A percentile compares a stretch with the other conserved stretches of the same genome.
phyloP scores from a whole-genome alignment of 2,797 vertebrate species.

The Lacerta viridis region DNA sequence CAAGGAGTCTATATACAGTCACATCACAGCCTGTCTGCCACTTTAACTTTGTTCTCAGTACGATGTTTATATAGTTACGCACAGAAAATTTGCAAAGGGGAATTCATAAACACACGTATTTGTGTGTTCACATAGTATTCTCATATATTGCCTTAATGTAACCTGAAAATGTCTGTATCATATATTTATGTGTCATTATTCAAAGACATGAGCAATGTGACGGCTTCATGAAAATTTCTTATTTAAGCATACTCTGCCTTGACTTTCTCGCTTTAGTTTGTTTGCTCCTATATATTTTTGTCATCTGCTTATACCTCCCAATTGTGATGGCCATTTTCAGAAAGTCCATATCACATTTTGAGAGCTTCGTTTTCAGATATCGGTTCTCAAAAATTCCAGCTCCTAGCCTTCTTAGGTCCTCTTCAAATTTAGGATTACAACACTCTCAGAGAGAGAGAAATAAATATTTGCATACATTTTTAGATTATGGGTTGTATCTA shows the following conservation, averaged over 20 bases:
- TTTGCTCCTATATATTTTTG: not conserved
- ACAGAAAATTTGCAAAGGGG: not conserved
- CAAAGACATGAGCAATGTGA: not conserved
- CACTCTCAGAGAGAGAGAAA: not conserved
- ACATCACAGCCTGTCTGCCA: conserved; percentile 16
- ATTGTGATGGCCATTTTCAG: not conserved
- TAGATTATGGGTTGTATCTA: too few species aligned
- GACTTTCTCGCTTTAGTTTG: not conserved
- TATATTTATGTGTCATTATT: conserved; percentile 5
- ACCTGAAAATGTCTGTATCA: conserved; percentile 20
- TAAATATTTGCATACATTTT: not conserved
- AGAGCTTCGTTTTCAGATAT: not conserved
- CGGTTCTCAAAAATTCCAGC: not conserved
- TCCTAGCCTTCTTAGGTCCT: not conserved
- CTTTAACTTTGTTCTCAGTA: not conserved
- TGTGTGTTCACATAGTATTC: not conserved
- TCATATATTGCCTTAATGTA: conserved; percentile 4
- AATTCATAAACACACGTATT: not conserved
- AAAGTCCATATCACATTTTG: not conserved
- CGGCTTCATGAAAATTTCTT: conserved; percentile 1
- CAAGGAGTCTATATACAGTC: conserved; percentile 8
- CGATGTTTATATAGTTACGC: not conserved
- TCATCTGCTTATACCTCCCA: not conserved
- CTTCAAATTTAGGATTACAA: not conserved
- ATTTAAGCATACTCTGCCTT: not conserved